Evolutionary conservation across 1,140 invertebrate genomes (phyloP), one percentile per base, ranked within the genome.

Genomic region (Meloidogyne chitwoodi): DNA sequence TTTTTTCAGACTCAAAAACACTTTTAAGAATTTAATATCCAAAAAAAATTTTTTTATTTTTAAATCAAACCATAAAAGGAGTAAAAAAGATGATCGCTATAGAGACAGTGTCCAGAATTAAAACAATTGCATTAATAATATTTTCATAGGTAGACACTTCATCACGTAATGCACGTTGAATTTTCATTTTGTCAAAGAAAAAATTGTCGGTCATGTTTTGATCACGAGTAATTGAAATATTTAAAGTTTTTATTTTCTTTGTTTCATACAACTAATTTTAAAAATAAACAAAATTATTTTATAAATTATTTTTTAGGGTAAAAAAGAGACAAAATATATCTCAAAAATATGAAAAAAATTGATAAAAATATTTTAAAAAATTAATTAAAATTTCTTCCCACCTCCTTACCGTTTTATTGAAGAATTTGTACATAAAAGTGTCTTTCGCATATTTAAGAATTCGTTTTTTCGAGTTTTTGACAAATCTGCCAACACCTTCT

Each of bases 401-500:
- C 29, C 12, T 38, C n/a, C 22, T n/a, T 72, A 62, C 56, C 56
- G 71, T 63, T 73, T 75, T 75, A 19, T 24, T 34, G 14, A 68
- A 16, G 29, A 81, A 31, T 22, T 75, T 34, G 56, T 81, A 81
- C 38, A 75, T 48, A 14, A 68, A 68, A 31, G 80, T 81, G 16
- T 80, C 56, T 61, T 74, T 70, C 0, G 81, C 77, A 4, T 64
- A 27, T 19, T 81, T 78, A 16, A 80, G 16, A 63, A 68, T 66
- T 71, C 48, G 61, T 65, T 71, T 22, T n/a, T 82, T 61, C n/a
- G 81, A 48, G 16, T 83, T 82, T 66, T 83, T 83, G 16, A 81
- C 68, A 69, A 79, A 83, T 34, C 26, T 56, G 0, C 81, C 75
- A 44, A 81, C 80, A 22, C 78, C 75, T 67, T 81, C 82, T 67